Conservation (phyloP, 2,113 vertebrate species). For the Choloepus hoffmanni region DNA sequence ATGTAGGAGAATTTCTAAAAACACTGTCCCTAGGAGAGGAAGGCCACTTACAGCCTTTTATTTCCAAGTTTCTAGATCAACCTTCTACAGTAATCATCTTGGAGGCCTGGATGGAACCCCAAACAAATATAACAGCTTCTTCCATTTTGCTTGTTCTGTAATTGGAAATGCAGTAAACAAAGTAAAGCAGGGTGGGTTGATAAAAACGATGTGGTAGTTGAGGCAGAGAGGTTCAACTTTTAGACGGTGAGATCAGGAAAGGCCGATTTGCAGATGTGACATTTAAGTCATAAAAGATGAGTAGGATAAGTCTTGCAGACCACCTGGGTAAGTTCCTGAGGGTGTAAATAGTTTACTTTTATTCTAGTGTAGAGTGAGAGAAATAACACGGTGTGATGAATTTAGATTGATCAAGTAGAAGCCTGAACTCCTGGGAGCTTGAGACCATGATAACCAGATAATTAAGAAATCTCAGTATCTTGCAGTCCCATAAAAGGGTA, state of each 20-base stretch:
- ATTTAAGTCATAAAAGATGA: background rate
- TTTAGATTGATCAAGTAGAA: background rate
- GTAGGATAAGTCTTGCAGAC: background rate
- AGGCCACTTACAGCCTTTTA: background rate
- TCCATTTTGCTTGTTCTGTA: background rate
- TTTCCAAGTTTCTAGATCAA: background rate
- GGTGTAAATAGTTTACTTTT: background rate
- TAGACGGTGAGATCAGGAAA: background rate
- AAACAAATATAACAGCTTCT: background rate
- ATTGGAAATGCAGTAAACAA: background rate
- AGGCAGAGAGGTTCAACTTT: background rate
- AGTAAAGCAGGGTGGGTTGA: background rate
- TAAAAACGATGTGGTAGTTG: background rate
- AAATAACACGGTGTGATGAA: background rate
- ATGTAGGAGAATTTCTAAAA: background rate
- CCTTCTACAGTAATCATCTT: background rate
- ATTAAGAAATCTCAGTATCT: background rate
- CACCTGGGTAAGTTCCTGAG: background rate
- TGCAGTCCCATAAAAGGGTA: too few relatives aligned
- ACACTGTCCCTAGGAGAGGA: background rate
- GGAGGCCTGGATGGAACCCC: background rate
- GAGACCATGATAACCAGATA: background rate
- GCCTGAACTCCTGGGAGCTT: background rate
- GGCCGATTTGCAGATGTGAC: background rate
- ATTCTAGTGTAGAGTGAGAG: background rate